Evolutionary conservation across 2,888 invertebrate genomes (phyloP), one percentile per base, ranked within the genome.

Genomic region (Calameuta filiformis): DNA sequence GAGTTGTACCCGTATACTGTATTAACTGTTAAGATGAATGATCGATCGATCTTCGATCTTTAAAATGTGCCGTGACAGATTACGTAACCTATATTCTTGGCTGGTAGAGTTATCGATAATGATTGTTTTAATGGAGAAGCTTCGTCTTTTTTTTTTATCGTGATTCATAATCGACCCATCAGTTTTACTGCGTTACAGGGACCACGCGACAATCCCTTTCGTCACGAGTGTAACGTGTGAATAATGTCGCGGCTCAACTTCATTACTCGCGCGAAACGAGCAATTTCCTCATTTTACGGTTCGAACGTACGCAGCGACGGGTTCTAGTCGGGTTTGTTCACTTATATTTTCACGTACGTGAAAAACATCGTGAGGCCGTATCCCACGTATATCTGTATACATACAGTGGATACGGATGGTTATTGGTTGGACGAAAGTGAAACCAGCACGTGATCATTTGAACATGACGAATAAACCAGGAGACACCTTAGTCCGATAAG

Each of bases 221-320:
- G 31, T 34, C 33, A 33, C 12, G 71, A 33, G 33, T 71, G 15
- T 23, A 31, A 73, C 35, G 34, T 68, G 78, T 75, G 69, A 73
- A 30, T 30, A 77, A 69, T 34, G 68, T 80, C 76, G 75, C 80
- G 74, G 23, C 76, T 78, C 73, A 75, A 73, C 73, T 76, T 74
- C 68, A 74, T 73, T 76, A 69, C 74, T 33, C 34, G 40, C 30
- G 73, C 75, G 75, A 81, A 83, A 84, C 81, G 82, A 84, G 84
- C 82, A 84, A 84, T 83, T 83, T 83, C 81, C 83, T 84, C 83
- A 82, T 84, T 84, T 83, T 77, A 81, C 78, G 35, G 73, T 69
- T 71, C 31, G 71, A 71, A 71, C 71, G 37, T 35, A 34, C 35
- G 35, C 74, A 34, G n/a, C 23, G 12, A 73, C 35, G 35, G 9